Conservation (phyloP, 2,888 invertebrate genomes). For the Lobophora halterata region DNA sequence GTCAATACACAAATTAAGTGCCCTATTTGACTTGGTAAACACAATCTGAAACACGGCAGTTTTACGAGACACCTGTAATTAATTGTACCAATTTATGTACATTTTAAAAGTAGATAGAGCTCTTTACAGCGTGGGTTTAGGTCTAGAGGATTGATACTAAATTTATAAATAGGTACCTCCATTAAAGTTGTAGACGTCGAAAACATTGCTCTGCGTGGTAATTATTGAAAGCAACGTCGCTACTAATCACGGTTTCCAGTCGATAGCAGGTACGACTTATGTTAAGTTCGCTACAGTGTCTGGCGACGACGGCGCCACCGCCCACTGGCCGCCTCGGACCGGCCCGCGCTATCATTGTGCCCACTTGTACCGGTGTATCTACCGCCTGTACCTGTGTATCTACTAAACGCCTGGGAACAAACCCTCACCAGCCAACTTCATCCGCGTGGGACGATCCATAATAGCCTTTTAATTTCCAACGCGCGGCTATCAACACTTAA, state of each 20-base stretch:
- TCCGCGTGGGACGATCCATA: conserved; percentile 64
- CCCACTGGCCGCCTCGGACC: conserved; percentile 46
- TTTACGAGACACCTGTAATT: conserved; percentile 32
- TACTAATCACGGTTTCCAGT: conserved; percentile 57
- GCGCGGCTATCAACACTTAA: conserved; percentile 59
- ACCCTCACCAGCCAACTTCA: conserved; percentile 39
- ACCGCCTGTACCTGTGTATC: conserved; percentile 35
- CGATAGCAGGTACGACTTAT: conserved; percentile 51
- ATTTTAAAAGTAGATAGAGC: conserved; percentile 15
- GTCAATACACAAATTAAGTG: conserved; percentile 33
- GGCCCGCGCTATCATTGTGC: conserved; percentile 44
- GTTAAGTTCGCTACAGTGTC: conserved; percentile 42
- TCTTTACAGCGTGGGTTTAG: conserved; percentile 16
- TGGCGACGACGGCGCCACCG: conserved; percentile 53
- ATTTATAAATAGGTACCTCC: conserved; percentile 28
- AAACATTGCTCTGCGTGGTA: conserved; percentile 40
- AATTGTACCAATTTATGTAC: conserved; percentile 31
- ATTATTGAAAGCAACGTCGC: conserved; percentile 59
- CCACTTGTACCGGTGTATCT: conserved; percentile 41
- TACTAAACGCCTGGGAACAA: conserved; percentile 52
- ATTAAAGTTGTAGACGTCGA: conserved; percentile 28
- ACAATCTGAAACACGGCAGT: conserved; percentile 29
- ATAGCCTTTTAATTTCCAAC: conserved; percentile 75
- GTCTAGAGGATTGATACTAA: conserved; percentile 14
- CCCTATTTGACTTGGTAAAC: conserved; percentile 34